Evolutionary conservation across 2,888 invertebrate genomes (phyloP), one percentile per base, ranked within the genome.

Genomic region (Aphodius sticticus): DNA sequence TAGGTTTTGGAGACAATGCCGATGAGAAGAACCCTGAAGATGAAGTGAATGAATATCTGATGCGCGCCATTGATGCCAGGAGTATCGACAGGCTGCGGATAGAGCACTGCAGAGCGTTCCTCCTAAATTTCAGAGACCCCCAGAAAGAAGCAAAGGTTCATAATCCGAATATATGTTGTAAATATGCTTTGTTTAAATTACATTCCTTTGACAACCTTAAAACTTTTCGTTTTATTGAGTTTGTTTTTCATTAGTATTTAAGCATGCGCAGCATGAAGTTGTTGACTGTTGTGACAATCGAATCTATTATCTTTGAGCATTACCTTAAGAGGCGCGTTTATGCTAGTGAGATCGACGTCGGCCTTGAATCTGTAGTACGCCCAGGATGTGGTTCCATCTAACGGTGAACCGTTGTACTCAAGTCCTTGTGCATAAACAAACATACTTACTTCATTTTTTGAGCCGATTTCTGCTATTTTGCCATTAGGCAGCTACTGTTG

Each of bases 1-100:
- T 94, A 81, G 96, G 96, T 35, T 93, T 94, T 82, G 94, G 94
- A 69, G 93, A 95, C 80, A 91, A 90, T 78, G 89, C 90, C 35
- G 95, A 95, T 84, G 92, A 92, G 82, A 95, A 95, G 88, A 94
- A 95, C 87, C 96, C 96, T 0, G 96, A 97, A 85, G 97, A 97
- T 84, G 98, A 98, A 89, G 97, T 98, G 26, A 98, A 99, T 88
- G 99, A 99, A 85, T 99, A 99, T 89, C 91, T 99, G 84, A 96
- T 97, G 93, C 94, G 96, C 83, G 98, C 98, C 14, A 99, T 99
- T 83, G 98, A 98, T 89, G 98, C 98, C 0, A 92, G 98, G 78
- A 97, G 97, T 87, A 96, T 97, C 79, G 97, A 98, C 90, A 93
- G 95, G 77, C 92, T 98, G 78, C 92, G 97, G 78, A 92, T 95